These are phyloP conservation scores for Galerucella nymphaeae DNA, from an alignment of 2,888 invertebrate species.

Conservation along the genomic window DNA sequence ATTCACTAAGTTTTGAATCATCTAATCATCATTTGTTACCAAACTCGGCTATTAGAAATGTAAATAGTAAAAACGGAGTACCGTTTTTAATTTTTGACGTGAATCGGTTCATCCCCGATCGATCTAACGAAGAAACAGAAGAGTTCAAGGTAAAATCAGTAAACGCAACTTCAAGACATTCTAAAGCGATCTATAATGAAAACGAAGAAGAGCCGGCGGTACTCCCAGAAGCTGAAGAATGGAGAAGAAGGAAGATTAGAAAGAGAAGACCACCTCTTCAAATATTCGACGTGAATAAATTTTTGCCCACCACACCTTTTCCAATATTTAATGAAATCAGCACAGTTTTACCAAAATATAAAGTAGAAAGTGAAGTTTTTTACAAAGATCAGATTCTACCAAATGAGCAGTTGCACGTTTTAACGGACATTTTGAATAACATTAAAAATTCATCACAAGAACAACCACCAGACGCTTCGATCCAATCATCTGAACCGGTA, in stretches of 20 bases:
- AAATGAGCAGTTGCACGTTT: constrained; percentile 64
- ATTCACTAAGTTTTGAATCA: constrained; percentile 15
- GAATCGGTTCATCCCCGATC: neutral
- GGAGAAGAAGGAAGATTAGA: constrained; percentile 34
- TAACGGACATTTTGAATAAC: constrained; percentile 67
- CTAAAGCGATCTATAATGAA: constrained; percentile 17
- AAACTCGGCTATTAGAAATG: neutral
- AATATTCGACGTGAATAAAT: constrained; percentile 47
- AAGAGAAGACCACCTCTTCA: constrained; percentile 40
- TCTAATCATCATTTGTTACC: neutral
- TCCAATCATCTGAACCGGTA: constrained; percentile 44
- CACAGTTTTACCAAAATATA: constrained; percentile 52
- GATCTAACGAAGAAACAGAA: neutral
- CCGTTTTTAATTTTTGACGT: constrained; percentile 12
- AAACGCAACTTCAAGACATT: neutral
- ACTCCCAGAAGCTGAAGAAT: constrained; percentile 45
- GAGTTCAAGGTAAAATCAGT: neutral
- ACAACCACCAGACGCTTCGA: constrained; percentile 14
- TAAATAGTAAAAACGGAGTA: neutral
- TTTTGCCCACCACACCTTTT: constrained; percentile 32
- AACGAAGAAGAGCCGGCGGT: neutral
- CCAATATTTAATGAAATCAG: constrained; percentile 30
- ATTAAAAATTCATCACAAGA: constrained; percentile 60
- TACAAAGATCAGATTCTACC: constrained; percentile 63
- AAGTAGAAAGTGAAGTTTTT: constrained; percentile 59